phyloP scores from a whole-genome alignment of 1,140 invertebrate genomes.

The Diuraphis noxia region DNA sequence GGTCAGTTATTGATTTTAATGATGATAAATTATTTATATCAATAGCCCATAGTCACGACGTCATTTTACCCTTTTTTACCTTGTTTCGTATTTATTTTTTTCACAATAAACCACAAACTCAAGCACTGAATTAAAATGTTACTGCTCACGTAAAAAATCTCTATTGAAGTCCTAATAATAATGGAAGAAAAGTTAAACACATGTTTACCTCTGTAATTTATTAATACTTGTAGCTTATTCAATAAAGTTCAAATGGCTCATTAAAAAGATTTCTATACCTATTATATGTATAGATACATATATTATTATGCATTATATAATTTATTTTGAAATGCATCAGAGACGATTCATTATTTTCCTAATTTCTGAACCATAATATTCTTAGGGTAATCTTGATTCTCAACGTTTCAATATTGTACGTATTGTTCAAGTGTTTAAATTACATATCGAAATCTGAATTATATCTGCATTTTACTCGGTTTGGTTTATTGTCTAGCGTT shows the following conservation, averaged over 20 bases:
- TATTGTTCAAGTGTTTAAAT: neutral
- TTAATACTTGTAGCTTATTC: neutral
- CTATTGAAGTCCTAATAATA: neutral
- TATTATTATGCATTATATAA: neutral
- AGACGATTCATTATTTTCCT: neutral
- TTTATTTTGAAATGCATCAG: too few relatives aligned
- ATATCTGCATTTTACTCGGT: neutral
- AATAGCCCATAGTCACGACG: neutral
- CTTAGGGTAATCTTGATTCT: neutral
- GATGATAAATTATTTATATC: neutral
- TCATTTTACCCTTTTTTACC: neutral
- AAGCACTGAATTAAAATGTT: neutral
- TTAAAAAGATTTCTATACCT: neutral
- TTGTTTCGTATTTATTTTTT: neutral
- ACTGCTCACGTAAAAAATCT: neutral
- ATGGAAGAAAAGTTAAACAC: neutral
- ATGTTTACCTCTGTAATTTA: neutral
- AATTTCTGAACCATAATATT: neutral
- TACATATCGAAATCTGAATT: conserved; percentile 5
- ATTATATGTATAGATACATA: neutral
- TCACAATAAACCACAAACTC: neutral
- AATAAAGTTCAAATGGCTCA: neutral
- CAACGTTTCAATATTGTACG: neutral
- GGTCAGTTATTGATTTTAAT: neutral
- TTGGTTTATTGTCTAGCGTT: neutral